Base-by-base conservation (phyloP, 2,113 vertebrate genomes). In the Stegastes partitus region DNA sequence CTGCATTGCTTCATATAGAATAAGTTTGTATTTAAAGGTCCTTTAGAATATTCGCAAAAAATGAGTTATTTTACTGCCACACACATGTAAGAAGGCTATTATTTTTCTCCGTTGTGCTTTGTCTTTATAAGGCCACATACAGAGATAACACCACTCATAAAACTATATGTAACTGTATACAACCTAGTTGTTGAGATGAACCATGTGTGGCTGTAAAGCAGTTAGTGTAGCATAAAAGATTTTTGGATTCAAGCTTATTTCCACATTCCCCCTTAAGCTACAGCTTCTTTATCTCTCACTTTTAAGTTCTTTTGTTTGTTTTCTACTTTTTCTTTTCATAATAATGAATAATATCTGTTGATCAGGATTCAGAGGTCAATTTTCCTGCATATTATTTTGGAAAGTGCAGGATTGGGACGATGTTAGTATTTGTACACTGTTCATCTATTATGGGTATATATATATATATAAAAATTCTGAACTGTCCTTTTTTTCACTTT, bases 121-220 rank as follows among this genome's bases (percentile, higher is more conserved):
- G 42, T 2, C 15, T 42, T 28, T 74, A 11, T 34, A 49, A 74
- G 21, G 22, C 18, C 68, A 59, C 69, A 64, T 44, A 58, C 25
- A 6, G 28, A 64, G 11, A 23, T 15, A n/a, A 19, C 55, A 57
- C 44, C 2, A n/a, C 39, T 14, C n/a, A 59, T 77, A 39, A 55
- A 74, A 68, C 57, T 63, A 12, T 82, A 70, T 80, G 68, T 54
- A 68, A 39, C 74, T 68, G 53, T 65, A 57, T 68, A 74, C 51
- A 84, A 34, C 14, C 21, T 34, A 22, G 15, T 81, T 81, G 49
- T 75, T 79, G 61, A 55, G 39, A 74, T 82, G 65, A 70, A 51
- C 9, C 68, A 5, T 53, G 49, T 65, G 51, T 63, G 53, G 31
- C 62, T 70, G 49, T 68, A 15, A 78, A 66, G 54, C 14, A 26